These are phyloP conservation scores for Pseudochromis fuscus DNA, from an alignment of 2,797 vertebrate species.

Conservation along the genomic window DNA sequence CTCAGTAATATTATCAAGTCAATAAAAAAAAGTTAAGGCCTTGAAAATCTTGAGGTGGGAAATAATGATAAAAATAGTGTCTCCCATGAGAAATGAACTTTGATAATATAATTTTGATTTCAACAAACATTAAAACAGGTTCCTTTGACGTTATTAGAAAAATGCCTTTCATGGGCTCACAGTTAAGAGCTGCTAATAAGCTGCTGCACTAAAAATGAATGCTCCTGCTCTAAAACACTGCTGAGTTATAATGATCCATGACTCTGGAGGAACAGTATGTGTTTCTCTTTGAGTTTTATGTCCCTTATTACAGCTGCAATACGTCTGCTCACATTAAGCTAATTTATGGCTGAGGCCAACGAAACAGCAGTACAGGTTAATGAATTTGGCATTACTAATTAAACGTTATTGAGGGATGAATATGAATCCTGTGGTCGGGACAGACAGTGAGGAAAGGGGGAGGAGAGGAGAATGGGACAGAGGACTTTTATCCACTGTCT, in stretches of 20 bases:
- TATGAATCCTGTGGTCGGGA: conserved; percentile 92
- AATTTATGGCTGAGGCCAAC: conserved; percentile 86
- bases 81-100: conserved; percentile 32
- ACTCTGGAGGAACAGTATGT: conserved; percentile 72
- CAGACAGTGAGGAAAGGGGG: conserved; percentile 64
- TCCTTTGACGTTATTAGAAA: conserved; percentile 21
- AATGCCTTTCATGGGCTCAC: conserved; percentile 35
- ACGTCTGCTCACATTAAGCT: conserved; percentile 85
- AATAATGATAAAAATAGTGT: conserved; percentile 22
- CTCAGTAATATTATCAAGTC: conserved; percentile 10
- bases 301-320: conserved; percentile 87
- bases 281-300: conserved; percentile 86
- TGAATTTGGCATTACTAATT: conserved; percentile 98
- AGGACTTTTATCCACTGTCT: conserved; percentile 62
- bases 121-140: conserved; percentile 33
- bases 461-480: conserved; percentile 48
- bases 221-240: conserved; percentile 62
- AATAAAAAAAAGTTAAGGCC: conserved; percentile 44
- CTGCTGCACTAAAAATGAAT: conserved; percentile 55
- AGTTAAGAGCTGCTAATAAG: conserved; percentile 62
- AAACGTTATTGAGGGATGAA: conserved; percentile 96
- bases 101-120: conserved; percentile 33
- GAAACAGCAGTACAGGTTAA: conserved; percentile 92
- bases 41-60: conserved; percentile 22
- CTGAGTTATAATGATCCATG: conserved; percentile 82